These are phyloP conservation scores for Percina caprodes DNA, from an alignment of 2,113 vertebrate genomes.

Conservation along the genomic window DNA sequence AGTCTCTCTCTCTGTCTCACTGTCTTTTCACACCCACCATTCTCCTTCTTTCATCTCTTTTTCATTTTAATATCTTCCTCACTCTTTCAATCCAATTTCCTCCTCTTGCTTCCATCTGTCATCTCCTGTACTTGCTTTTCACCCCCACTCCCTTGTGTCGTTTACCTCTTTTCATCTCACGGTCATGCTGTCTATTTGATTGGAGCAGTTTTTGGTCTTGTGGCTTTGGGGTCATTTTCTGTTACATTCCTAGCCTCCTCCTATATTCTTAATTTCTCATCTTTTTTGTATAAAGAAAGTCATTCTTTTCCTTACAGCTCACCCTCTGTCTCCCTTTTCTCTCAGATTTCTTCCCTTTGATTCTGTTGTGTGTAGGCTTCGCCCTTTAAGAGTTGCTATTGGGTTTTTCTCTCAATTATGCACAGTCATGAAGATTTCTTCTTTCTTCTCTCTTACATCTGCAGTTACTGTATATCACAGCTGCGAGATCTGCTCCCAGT, in stretches of 20 bases:
- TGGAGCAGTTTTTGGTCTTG: constrained; percentile 28
- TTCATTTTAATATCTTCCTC: constrained; percentile 18
- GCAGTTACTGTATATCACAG: too few relatives aligned
- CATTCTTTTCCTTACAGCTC: neutral
- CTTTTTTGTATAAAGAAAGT: constrained; percentile 1
- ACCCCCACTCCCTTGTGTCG: constrained; percentile 21
- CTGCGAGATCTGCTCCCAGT: too few relatives aligned
- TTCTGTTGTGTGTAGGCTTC: neutral
- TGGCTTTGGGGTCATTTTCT: constrained; percentile 49
- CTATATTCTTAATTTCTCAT: neutral
- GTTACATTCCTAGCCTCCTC: constrained; percentile 24
- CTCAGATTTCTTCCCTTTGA: neutral
- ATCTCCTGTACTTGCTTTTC: constrained; percentile 26
- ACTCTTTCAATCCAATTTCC: constrained; percentile 40
- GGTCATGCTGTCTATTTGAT: constrained; percentile 50
- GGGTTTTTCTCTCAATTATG: too few relatives aligned
- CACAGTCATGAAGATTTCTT: too few relatives aligned
- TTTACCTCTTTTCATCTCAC: constrained; percentile 50
- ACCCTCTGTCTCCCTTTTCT: neutral
- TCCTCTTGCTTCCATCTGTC: constrained; percentile 34
- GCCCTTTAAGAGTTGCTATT: too few relatives aligned
- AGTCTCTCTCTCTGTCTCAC: neutral
- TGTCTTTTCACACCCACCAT: neutral
- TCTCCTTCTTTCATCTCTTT: constrained; percentile 14
- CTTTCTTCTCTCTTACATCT: too few relatives aligned